Evolutionary conservation across 1,140 invertebrate species (phyloP).

Genomic region (Hycleus cichorii): DNA sequence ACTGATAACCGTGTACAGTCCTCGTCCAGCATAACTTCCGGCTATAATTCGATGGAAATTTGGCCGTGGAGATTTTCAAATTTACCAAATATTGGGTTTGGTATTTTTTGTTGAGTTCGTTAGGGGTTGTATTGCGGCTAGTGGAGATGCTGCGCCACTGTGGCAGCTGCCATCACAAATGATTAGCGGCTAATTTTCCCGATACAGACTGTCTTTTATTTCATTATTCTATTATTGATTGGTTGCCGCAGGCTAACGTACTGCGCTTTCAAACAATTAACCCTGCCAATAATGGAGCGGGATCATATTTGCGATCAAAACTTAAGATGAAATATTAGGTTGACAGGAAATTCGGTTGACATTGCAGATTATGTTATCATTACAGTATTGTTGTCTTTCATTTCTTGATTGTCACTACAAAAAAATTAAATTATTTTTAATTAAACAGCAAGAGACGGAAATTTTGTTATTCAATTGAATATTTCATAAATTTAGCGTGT

Average conservation of each 20-base stretch:
- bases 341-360: too few relatives aligned
- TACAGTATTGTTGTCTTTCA: too few relatives aligned
- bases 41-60: background rate
- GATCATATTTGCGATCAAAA: constrained; percentile 26
- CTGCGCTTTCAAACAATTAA: constrained; percentile 32
- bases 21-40: background rate
- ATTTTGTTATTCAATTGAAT: too few relatives aligned
- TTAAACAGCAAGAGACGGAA: too few relatives aligned
- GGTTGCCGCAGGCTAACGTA: constrained; percentile 20
- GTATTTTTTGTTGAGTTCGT: too few relatives aligned
- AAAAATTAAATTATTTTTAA: too few relatives aligned
- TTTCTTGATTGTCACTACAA: too few relatives aligned
- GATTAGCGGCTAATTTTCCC: constrained; percentile 32
- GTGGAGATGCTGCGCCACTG: too few relatives aligned
- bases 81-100: background rate
- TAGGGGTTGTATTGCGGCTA: too few relatives aligned
- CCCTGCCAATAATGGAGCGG: constrained; percentile 26
- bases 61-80: background rate
- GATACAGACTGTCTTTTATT: constrained; percentile 33
- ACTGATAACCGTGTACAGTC: constrained; percentile 4
- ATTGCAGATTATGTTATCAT: too few relatives aligned
- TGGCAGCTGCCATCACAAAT: constrained; percentile 14
- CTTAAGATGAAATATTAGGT: constrained; percentile 11
- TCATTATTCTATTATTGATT: constrained; percentile 39
- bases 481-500: too few relatives aligned